Conservation (phyloP, 2,113 vertebrate genomes). For the Prochilodus magdalenae region DNA sequence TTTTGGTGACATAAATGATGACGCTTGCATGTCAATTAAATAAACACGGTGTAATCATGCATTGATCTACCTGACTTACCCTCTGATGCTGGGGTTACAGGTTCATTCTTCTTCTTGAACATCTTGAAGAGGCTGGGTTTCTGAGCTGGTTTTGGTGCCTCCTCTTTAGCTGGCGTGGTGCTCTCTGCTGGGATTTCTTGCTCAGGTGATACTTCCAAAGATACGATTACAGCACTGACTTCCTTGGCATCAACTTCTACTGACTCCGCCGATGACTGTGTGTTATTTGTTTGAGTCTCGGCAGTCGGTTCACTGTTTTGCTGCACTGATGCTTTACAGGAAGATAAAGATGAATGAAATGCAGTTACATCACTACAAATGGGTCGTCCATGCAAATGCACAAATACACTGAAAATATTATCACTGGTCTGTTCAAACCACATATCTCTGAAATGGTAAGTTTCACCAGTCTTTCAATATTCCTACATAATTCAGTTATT, state of each 20-base stretch:
- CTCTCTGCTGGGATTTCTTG: constrained; percentile 57
- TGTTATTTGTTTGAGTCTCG: constrained; percentile 62
- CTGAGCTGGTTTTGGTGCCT: constrained; percentile 26
- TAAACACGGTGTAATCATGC: too few relatives aligned
- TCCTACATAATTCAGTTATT: too few relatives aligned
- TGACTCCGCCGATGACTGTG: constrained; percentile 44
- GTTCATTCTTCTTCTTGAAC: constrained; percentile 77
- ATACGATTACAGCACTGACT: constrained; percentile 10
- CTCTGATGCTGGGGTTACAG: constrained; percentile 22
- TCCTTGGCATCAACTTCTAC: constrained; percentile 60
- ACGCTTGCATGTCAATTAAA: too few relatives aligned
- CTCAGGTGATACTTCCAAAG: constrained; percentile 59
- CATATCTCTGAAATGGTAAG: too few relatives aligned
- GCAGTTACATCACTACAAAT: not conserved
- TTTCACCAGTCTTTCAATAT: too few relatives aligned
- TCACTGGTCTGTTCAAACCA: too few relatives aligned
- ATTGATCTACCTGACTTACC: too few relatives aligned
- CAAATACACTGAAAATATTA: not conserved
- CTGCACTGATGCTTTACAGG: constrained; percentile 57
- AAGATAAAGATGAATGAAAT: constrained; percentile 67
- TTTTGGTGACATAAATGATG: too few relatives aligned
- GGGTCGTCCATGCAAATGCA: not conserved
- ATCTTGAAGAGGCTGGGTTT: constrained; percentile 75
- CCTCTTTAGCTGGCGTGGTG: constrained; percentile 26
- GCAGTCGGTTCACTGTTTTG: constrained; percentile 68